These are phyloP conservation scores for Harmothoe impar DNA, from an alignment of 2,888 invertebrate species.

Conservation along the genomic window DNA sequence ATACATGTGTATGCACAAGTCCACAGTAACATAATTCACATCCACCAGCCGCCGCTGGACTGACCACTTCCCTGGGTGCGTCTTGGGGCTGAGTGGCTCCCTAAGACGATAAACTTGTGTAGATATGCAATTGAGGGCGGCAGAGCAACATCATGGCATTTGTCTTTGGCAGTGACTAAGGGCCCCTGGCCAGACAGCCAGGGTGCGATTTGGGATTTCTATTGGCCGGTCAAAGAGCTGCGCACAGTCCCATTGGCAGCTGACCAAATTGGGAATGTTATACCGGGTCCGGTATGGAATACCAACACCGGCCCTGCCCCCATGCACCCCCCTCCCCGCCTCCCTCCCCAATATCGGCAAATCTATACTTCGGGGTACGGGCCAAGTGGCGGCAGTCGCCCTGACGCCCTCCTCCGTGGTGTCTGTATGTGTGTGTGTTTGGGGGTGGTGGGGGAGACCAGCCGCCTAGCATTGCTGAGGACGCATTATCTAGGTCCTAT, in stretches of 20 bases:
- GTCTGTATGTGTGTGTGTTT: background rate
- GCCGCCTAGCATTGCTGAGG: background rate
- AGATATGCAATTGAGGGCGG: constrained; percentile 29
- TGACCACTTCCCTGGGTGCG: too few species aligned
- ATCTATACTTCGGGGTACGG: constrained; percentile 32
- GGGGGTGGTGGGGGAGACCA: background rate
- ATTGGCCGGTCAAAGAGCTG: background rate
- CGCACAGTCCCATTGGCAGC: constrained; percentile 10
- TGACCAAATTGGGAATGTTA: constrained; percentile 43
- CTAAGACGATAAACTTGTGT: constrained; percentile 30
- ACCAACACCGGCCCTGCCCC: background rate
- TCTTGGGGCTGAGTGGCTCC: background rate
- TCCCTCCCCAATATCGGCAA: background rate
- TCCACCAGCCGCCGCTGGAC: too few species aligned
- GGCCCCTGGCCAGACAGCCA: background rate
- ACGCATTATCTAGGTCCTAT: background rate
- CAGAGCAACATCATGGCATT: constrained; percentile 21
- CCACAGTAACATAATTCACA: too few species aligned
- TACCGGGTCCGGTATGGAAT: background rate
- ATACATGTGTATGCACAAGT: too few species aligned
- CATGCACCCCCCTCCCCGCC: background rate
- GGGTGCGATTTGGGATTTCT: constrained; percentile 38
- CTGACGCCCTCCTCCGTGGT: background rate
- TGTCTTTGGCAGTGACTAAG: constrained; percentile 18
- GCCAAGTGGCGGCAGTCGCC: background rate